Base-by-base conservation (phyloP, 2,113 vertebrate genomes). In the Callaeas wilsoni region DNA sequence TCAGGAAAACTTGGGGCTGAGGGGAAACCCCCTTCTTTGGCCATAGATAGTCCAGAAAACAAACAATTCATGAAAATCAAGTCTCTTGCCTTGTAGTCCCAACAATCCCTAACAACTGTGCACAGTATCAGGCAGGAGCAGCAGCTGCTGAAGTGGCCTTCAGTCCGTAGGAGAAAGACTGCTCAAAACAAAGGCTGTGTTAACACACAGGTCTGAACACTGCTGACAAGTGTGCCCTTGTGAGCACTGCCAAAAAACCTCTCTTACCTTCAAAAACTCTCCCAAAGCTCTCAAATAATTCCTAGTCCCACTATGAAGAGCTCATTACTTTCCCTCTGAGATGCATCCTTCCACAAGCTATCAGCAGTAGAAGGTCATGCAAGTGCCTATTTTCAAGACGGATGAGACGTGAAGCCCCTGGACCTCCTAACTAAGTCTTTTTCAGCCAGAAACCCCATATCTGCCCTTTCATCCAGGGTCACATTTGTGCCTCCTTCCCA, bases 341-440 rank as follows among this genome's bases (percentile, higher is more conserved):
- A 79, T 39, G 32, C 42, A 27, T 42, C 33, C 19, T 53, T 60
- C 42, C 70, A 79, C 0, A 2, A 82, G 70, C 49, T 73, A 87
- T 41, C 57, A 73, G 56, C 37, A 56, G 41, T 0, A 77, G 74
- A 44, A 93, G 73, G 79, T 95, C 76, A 69, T 4, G 30, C 76
- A 92, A 89, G 64, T 12, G 32, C 26, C 33, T 74, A 0, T 84
- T 88, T 84, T 82, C 83, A 55, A 81, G 94, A 67, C 2, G 0
- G 80, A 92, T 59, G 55, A 67, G 39, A 44, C 0, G 0, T 11
- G 69, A 94, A 70, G 84, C 47, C 39, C 63, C 18, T 0, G 3
- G 60, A 94, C 59, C 50, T 86, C 60, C 42, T 53, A 73, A 92
- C 67, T 59, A 70, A 94, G 64, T 47, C 46, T 89, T 89, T 93